Evolutionary conservation across 1,140 invertebrate genomes (phyloP).

Genomic region (Drosophila bocqueti): DNA sequence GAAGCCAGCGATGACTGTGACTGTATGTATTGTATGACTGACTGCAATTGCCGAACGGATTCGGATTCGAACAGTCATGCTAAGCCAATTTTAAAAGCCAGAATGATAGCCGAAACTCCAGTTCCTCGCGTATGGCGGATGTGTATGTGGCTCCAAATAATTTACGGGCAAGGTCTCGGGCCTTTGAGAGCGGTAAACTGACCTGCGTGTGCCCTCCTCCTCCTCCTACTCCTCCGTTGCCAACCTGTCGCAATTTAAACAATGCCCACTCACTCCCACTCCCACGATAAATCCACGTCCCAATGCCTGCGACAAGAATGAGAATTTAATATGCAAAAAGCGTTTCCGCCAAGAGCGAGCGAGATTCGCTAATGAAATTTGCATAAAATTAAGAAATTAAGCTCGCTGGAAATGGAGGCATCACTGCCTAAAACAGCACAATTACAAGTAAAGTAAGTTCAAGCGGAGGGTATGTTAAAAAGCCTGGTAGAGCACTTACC

Average conservation of each 20-base stretch:
- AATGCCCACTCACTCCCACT: conserved; percentile 33
- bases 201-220: conserved; percentile 29
- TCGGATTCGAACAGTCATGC: conserved; percentile 42
- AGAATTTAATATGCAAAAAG: conserved; percentile 65
- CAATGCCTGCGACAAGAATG: conserved; percentile 48
- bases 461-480: background rate
- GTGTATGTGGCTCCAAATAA: conserved; percentile 20
- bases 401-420: conserved; percentile 12
- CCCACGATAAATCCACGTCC: conserved; percentile 65
- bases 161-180: conserved; percentile 33
- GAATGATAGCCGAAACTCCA: conserved; percentile 29
- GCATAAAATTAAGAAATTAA: conserved; percentile 66
- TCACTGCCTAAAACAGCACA: conserved; percentile 29
- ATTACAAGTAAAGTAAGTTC: conserved; percentile 29
- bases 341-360: conserved; percentile 62
- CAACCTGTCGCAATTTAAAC: conserved; percentile 40
- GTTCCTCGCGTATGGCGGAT: conserved; percentile 25
- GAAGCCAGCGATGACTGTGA: conserved; percentile 32
- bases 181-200: conserved; percentile 20
- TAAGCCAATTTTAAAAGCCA: conserved; percentile 34
- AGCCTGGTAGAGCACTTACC: conserved; percentile 6
- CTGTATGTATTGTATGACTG: conserved; percentile 17
- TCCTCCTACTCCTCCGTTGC: background rate
- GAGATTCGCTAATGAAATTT: conserved; percentile 64
- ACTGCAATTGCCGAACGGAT: conserved; percentile 33